Conservation (phyloP, 1,140 invertebrate species). For the Stenopsyche tienmushanensis region DNA sequence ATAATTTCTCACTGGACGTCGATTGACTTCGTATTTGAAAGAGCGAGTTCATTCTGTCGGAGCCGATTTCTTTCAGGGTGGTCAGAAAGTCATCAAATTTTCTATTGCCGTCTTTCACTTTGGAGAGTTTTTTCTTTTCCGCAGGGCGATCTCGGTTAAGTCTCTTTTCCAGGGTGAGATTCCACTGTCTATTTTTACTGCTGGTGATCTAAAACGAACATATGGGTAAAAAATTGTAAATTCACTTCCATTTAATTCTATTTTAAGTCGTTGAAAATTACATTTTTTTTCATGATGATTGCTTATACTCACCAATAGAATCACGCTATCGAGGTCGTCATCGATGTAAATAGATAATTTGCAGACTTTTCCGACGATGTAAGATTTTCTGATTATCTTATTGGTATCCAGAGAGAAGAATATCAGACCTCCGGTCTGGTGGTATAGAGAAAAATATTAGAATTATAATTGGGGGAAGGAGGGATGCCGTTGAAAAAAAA, state of each 20-base stretch:
- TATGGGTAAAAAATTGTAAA: background rate
- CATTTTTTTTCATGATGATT: background rate
- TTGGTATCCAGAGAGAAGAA: constrained; percentile 33
- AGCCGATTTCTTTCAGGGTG: constrained; percentile 30
- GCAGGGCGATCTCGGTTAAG: background rate
- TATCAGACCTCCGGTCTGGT: constrained; percentile 32
- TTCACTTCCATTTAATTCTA: too few relatives aligned
- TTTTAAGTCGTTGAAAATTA: too few relatives aligned
- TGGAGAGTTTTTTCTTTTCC: background rate
- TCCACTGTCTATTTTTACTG: constrained; percentile 38
- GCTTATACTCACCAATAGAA: constrained; percentile 27
- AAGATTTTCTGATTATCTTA: constrained; percentile 34
- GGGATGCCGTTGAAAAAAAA: background rate
- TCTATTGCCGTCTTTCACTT: constrained; percentile 34
- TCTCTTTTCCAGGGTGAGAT: constrained; percentile 28
- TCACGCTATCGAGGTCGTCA: constrained; percentile 29
- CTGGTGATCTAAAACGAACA: constrained; percentile 37
- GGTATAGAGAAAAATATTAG: background rate
- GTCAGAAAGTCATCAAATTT: constrained; percentile 32
- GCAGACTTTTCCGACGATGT: constrained; percentile 35
- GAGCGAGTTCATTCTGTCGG: constrained; percentile 31
- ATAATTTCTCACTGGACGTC: constrained; percentile 29
- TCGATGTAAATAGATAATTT: constrained; percentile 33
- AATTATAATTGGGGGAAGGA: background rate
- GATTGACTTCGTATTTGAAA: constrained; percentile 35